These are phyloP conservation scores for Pseudoips prasinana DNA, from an alignment of 2,888 invertebrate species.

Conservation along the genomic window DNA sequence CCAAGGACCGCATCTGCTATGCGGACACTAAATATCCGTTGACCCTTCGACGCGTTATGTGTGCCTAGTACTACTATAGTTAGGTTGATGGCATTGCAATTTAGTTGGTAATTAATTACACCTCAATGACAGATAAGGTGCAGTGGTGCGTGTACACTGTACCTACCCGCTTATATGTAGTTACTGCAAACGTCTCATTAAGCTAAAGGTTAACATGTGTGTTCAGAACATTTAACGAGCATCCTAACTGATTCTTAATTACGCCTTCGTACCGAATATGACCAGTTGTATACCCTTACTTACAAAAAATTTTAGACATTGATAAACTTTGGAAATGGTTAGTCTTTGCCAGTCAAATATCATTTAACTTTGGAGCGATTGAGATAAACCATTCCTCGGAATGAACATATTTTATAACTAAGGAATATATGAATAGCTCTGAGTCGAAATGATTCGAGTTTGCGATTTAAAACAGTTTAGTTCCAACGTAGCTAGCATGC, in stretches of 20 bases:
- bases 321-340: no score
- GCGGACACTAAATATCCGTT: conserved; percentile 79
- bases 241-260: conserved; percentile 25
- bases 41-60: conserved; percentile 67
- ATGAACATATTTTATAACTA: no score
- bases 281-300: no score
- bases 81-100: conserved; percentile 49
- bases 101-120: conserved; percentile 75
- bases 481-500: no score
- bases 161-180: conserved; percentile 20
- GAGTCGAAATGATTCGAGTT: no score
- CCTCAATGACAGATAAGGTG: conserved; percentile 75
- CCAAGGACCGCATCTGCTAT: conserved; percentile 79
- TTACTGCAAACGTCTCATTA: conserved; percentile 28
- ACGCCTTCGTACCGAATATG: conserved; percentile 21
- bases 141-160: conserved; percentile 46
- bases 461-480: no score
- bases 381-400: no score
- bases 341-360: no score
- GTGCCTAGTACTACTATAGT: conserved; percentile 43
- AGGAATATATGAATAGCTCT: no score
- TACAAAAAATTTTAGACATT: no score
- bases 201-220: conserved; percentile 28
- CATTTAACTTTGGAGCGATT: no score
- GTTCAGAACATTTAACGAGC: conserved; percentile 22